Conservation (phyloP, 2,888 invertebrate genomes). For the Theodoxus fluviatilis region DNA sequence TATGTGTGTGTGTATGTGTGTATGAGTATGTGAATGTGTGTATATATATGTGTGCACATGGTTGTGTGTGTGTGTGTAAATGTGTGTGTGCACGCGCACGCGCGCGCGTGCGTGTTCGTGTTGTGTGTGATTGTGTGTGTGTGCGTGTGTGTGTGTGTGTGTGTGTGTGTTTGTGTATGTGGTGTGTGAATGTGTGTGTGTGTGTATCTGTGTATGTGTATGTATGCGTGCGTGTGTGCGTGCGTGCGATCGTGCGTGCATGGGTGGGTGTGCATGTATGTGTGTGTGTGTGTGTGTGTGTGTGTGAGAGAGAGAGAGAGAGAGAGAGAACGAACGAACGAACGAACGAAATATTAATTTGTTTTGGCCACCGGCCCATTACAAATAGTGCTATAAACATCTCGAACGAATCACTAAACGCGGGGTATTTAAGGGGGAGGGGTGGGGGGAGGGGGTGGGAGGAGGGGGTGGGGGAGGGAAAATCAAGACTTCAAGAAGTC, state of each 20-base stretch:
- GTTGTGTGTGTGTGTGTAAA: background rate
- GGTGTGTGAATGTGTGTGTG: slow-evolving; percentile 20
- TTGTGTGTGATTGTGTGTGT: background rate
- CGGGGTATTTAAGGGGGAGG: too few relatives aligned
- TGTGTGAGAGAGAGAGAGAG: slow-evolving; percentile 13
- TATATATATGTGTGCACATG: background rate
- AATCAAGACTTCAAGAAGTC: too few relatives aligned
- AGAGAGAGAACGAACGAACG: background rate
- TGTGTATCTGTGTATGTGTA: background rate
- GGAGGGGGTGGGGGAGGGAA: too few relatives aligned
- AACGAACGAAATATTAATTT: too few relatives aligned
- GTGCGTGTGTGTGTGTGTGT: background rate
- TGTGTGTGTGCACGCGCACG: background rate
- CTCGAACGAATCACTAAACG: too few relatives aligned
- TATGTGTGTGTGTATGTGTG: slow-evolving; percentile 13
- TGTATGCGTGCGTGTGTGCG: slow-evolving; percentile 11
- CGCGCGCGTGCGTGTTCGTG: background rate
- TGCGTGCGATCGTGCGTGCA: slow-evolving; percentile 7
- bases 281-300: background rate
- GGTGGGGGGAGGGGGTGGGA: too few relatives aligned
- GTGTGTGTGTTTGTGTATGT: slow-evolving; percentile 8
- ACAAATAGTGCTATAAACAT: too few relatives aligned
- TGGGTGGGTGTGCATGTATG: background rate
- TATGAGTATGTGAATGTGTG: slow-evolving; percentile 12
- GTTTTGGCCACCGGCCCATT: too few relatives aligned